Evolutionary conservation across 64 coral and sea anemone species (phyloP).

Genomic region (Stichodactyla helianthus): DNA sequence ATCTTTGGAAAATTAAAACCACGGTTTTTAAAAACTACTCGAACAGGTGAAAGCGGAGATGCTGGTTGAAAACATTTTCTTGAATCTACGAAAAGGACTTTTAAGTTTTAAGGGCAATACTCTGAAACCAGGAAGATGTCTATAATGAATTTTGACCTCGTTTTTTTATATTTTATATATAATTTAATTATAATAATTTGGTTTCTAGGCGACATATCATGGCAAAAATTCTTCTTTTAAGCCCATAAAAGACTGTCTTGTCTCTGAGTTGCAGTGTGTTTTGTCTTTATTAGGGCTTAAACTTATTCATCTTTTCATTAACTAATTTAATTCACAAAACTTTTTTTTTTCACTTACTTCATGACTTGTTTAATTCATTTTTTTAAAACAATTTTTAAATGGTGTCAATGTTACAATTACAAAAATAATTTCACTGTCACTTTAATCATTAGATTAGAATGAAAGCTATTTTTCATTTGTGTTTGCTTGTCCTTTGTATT

Average conservation of each 20-base stretch:
- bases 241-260: no score
- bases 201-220: background rate
- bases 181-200: background rate
- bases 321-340: background rate
- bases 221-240: background rate
- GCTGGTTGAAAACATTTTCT: background rate
- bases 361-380: background rate
- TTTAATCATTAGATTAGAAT: background rate
- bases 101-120: background rate
- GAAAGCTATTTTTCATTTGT: background rate
- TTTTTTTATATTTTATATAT: background rate
- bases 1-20: background rate
- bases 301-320: background rate
- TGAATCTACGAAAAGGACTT: no score
- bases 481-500: background rate
- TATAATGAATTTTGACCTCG: background rate
- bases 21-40: background rate
- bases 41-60: background rate
- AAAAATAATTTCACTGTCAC: background rate
- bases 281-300: background rate
- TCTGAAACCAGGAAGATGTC: background rate
- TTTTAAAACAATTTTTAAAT: background rate
- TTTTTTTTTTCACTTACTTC: background rate
- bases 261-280: background rate
- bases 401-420: background rate